A percentile compares a stretch with the other conserved stretches of the same genome.
Conservation (phyloP, 2,888 invertebrate genomes). For the Metallyticus violacea region DNA sequence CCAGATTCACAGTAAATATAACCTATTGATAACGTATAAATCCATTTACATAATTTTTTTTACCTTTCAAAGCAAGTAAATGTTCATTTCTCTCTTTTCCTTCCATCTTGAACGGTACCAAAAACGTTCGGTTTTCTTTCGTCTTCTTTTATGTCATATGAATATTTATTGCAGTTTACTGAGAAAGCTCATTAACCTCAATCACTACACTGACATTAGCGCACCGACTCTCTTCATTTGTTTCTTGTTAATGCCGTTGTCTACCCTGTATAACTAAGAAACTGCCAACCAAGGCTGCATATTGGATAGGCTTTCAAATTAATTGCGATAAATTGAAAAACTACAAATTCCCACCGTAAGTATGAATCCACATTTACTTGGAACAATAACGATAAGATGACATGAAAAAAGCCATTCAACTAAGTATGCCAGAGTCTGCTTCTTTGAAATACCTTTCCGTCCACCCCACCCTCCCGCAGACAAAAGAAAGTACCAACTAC, state of each 20-base stretch:
- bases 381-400: no score
- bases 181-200: not conserved
- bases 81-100: constrained; percentile 59
- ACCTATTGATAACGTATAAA: no score
- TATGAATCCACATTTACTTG: not conserved
- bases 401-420: no score
- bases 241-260: not conserved
- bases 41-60: no score
- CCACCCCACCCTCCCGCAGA: no score
- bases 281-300: no score
- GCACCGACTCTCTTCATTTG: not conserved
- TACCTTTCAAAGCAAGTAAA: constrained; percentile 57
- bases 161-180: not conserved
- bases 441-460: no score
- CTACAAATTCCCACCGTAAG: not conserved
- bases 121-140: not conserved
- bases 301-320: not conserved
- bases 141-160: not conserved
- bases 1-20: no score
- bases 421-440: no score
- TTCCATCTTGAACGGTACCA: constrained; percentile 49
- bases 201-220: no score
- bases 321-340: not conserved
- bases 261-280: not conserved
- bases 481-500: not conserved